Base-by-base conservation (phyloP, 2,113 vertebrate genomes). In the Phyllostomus discolor region DNA sequence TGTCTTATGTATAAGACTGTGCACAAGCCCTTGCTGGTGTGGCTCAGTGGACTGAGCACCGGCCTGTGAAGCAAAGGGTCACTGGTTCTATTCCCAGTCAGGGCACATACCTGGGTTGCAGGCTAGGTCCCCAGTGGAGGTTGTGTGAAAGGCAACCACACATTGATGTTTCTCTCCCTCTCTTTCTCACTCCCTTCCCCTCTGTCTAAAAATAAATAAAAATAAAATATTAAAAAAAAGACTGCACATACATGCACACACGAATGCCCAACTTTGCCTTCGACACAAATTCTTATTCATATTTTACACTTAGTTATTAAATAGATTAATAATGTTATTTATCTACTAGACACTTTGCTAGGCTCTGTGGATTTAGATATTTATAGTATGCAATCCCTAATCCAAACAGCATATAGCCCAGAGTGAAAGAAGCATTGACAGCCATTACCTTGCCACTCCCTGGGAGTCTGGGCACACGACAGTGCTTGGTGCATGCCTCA, bases 401-500 rank as follows among this genome's bases (percentile, higher is more conserved):
- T 50, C 52, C 22, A 64, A 87, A 57, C 2, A 78, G 4, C 22
- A 2, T 35, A 57, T 1, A 57, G 14, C 73, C 33, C 50, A 43
- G 12, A 86, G 26, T 16, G 62, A 24, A 38, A 19, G 19, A 62
- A 80, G 15, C 15, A 1, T 2, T 54, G 16, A 24, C 9, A 11
- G 26, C 14, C 54, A 50, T 54, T 28, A 38, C 14, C 3, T 19
- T 43, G 20, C 10, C n/a, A 67, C 35, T 38, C 33, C 38, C n/a
- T 41, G 11, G 35, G 15, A 4, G 5, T 31, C 7, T 24, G 0
- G 1, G 64, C 38, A 10, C 28, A 8, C 0, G 4, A 62, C 24
- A 31, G 46, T 31, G n/a, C 22, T 1, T 31, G 31, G 22, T 31
- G 6, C 28, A 19, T 0, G 0, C 4, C 20, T 9, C 26, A 10